Evolutionary conservation across 2,113 vertebrate species (phyloP).

Genomic region (Gopherus flavomarginatus): DNA sequence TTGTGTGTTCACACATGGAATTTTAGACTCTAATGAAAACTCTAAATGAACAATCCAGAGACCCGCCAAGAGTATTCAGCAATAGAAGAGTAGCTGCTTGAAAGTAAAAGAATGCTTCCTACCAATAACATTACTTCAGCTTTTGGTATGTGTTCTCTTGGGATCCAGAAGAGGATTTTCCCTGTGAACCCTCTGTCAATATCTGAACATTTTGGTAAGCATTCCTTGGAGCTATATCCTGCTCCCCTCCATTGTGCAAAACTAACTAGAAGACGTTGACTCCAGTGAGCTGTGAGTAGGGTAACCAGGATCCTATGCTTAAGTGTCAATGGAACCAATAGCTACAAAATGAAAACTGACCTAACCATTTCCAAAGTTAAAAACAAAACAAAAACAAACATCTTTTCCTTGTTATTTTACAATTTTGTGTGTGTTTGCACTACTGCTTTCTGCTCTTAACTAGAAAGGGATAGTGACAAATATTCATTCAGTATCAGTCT

Average conservation of each 20-base stretch:
- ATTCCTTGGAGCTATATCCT: background rate
- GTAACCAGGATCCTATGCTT: background rate
- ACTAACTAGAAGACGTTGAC: background rate
- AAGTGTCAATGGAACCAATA: background rate
- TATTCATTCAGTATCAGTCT: background rate
- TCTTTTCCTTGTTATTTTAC: background rate
- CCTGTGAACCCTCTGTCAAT: background rate
- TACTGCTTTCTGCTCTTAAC: background rate
- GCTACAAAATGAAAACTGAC: background rate
- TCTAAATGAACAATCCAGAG: background rate
- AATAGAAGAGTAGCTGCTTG: fast-evolving
- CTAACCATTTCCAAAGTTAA: background rate
- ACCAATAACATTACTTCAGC: background rate
- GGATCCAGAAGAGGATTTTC: background rate
- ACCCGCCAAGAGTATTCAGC: background rate
- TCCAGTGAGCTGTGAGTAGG: background rate
- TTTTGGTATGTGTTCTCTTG: background rate
- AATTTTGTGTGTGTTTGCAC: background rate
- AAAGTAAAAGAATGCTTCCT: background rate
- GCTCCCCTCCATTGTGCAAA: background rate
- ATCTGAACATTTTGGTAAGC: background rate
- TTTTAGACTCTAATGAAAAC: background rate
- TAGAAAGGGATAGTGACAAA: background rate
- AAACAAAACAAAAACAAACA: fast-evolving
- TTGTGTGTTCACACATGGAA: background rate